Percentiles rank a stretch among this genome's conserved stretches.
phyloP scores from a whole-genome alignment of 2,113 vertebrate genomes.

The Orycteropus afer region DNA sequence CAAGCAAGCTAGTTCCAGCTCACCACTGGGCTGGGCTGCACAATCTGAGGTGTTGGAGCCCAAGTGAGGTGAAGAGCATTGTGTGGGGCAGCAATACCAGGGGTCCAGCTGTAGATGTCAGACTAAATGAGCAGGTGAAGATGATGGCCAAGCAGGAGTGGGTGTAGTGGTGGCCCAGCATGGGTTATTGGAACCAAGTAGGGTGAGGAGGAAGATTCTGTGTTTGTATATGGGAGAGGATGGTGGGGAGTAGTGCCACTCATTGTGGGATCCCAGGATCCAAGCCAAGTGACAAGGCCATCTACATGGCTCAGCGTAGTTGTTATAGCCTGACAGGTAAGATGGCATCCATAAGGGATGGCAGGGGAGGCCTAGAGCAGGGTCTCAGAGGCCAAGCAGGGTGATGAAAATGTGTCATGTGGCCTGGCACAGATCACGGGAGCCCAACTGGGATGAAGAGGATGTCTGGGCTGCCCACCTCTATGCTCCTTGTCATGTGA shows the following conservation, averaged over 20 bases:
- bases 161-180: too few relatives aligned
- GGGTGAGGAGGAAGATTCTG: too few relatives aligned
- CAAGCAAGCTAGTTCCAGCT: not conserved
- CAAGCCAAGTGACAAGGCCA: not conserved
- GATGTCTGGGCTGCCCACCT: not conserved
- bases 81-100: not conserved
- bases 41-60: not conserved
- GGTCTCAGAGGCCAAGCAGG: not conserved
- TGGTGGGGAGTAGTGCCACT: too few relatives aligned
- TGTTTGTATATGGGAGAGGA: too few relatives aligned
- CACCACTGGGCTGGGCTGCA: too few relatives aligned
- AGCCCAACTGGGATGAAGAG: not conserved
- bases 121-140: not conserved
- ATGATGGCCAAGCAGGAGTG: not conserved
- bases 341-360: not conserved
- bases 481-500: not conserved
- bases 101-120: too few relatives aligned
- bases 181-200: not conserved
- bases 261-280: not conserved
- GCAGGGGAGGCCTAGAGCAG: not conserved
- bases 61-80: not conserved
- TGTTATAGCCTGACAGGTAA: not conserved
- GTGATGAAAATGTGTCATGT: not conserved
- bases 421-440: not conserved
- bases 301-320: too few relatives aligned